Percentiles rank a stretch among this genome's conserved stretches.
These are phyloP conservation scores for Sarotherodon lohbergeri DNA, from an alignment of 2,113 vertebrate species.

Conservation along the genomic window DNA sequence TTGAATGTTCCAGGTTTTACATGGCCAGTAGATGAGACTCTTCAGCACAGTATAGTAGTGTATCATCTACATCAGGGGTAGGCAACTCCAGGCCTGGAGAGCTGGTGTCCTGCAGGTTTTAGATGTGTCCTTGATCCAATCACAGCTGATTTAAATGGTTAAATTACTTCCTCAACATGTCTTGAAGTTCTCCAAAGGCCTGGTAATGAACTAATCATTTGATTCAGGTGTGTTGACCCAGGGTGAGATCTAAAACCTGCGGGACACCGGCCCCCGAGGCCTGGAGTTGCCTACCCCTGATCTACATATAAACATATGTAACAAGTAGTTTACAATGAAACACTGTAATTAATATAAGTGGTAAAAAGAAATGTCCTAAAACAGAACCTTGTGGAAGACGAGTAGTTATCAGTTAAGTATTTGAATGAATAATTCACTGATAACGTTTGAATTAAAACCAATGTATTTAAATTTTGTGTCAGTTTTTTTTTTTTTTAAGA, in stretches of 20 bases:
- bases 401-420: not conserved
- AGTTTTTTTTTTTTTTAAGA: not conserved
- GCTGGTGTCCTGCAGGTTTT: not conserved
- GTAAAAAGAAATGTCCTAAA: not conserved
- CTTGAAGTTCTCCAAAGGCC: not conserved
- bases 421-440: not conserved
- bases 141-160: not conserved
- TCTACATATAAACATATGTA: not conserved
- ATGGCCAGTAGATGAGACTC: not conserved
- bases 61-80: not conserved
- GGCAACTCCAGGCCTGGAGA: not conserved
- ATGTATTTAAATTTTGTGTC: not conserved
- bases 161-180: not conserved
- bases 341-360: not conserved
- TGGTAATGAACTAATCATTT: not conserved
- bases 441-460: not conserved
- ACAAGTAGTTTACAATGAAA: not conserved
- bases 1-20: not conserved
- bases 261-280: not conserved
- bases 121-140: not conserved
- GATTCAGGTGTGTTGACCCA: not conserved
- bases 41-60: not conserved
- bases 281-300: not conserved
- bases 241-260: not conserved
- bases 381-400: not conserved